A percentile compares a stretch with the other conserved stretches of the same genome.
These are phyloP conservation scores for Todus mexicanus DNA, from an alignment of 2,797 vertebrate genomes.

Conservation along the genomic window DNA sequence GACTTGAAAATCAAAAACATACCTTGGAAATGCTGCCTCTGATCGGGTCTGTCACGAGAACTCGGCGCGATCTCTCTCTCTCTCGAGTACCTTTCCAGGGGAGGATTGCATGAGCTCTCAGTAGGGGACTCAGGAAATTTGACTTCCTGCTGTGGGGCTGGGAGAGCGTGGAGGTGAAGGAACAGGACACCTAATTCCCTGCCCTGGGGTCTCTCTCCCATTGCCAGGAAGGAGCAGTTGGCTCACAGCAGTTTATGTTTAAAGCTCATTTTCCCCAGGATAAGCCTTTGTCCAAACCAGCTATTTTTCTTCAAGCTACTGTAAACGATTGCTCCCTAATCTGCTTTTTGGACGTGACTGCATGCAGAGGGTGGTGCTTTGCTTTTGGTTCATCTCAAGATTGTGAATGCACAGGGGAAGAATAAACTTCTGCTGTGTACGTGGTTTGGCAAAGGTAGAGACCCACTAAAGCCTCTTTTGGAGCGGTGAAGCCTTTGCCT, in stretches of 20 bases:
- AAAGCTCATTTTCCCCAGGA: neutral
- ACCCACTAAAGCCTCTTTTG: neutral
- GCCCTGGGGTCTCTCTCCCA: neutral
- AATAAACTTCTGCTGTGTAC: neutral
- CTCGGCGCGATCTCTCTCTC: fast-evolving
- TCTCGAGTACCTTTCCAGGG: neutral
- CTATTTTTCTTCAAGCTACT: neutral
- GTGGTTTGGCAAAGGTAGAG: neutral
- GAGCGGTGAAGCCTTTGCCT: neutral
- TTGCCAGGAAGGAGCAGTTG: neutral
- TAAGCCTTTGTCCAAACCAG: neutral
- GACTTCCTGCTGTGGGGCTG: neutral
- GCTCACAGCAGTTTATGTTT: neutral
- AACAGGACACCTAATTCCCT: conserved; percentile 15
- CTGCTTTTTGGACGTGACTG: neutral
- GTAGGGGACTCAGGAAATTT: neutral
- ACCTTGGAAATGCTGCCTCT: neutral
- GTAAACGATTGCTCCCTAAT: neutral
- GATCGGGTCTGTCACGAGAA: neutral
- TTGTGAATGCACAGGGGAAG: neutral
- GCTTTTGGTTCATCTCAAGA: neutral
- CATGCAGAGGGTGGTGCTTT: neutral
- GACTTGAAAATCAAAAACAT: neutral
- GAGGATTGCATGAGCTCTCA: neutral
- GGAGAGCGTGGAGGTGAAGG: neutral